These are phyloP conservation scores for Climacteris rufus DNA, from an alignment of 2,113 vertebrate species.

Conservation along the genomic window DNA sequence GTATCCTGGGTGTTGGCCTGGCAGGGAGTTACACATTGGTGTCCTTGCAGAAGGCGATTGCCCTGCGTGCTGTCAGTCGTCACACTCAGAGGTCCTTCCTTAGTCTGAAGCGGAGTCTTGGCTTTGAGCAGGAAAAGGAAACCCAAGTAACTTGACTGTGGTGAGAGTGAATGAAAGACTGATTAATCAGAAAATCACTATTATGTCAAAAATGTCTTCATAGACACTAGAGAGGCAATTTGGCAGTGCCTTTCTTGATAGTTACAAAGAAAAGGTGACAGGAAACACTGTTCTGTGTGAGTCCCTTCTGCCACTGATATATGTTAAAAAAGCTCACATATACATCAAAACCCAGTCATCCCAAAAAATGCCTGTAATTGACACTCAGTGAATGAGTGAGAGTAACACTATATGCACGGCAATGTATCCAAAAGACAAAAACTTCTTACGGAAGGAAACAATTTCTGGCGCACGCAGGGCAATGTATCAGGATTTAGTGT, in stretches of 20 bases:
- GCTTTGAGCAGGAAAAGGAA: not conserved
- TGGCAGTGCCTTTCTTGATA: not conserved
- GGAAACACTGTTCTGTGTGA: not conserved
- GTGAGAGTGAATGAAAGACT: not conserved
- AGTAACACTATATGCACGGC: not conserved
- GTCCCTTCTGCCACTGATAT: not conserved
- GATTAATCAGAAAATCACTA: not conserved
- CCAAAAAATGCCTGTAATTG: fast-evolving
- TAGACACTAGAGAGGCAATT: not conserved
- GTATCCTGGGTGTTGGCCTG: not conserved
- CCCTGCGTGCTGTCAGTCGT: not conserved
- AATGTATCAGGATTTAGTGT: fast-evolving
- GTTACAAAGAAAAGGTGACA: not conserved
- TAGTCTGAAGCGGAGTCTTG: not conserved
- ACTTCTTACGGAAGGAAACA: not conserved
- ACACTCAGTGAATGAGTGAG: not conserved
- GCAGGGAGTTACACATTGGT: not conserved
- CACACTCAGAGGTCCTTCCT: not conserved
- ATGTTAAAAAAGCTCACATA: not conserved
- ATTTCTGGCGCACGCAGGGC: not conserved
- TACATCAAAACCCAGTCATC: not conserved
- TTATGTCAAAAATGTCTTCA: not conserved
- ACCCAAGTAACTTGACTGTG: not conserved
- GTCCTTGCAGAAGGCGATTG: not conserved
- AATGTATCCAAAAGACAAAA: not conserved